Evolutionary conservation across 1,140 invertebrate genomes (phyloP), one percentile per base, ranked within the genome.

Genomic region (Calosoma granatense): DNA sequence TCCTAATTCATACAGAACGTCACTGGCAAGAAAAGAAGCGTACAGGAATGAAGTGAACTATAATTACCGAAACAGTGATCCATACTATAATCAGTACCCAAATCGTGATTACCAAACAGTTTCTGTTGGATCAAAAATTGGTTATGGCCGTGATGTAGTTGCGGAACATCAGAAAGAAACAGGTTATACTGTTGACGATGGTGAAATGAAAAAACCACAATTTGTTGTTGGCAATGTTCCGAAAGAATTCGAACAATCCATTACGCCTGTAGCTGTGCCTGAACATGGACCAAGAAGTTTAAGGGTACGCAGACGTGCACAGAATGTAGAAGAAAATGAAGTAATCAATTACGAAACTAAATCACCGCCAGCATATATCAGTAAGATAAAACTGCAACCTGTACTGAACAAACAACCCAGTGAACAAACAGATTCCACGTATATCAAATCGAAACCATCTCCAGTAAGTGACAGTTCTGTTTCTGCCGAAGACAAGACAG

Each of bases 171-270:
- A 64, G 47, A 65, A 68, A 36, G 67, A 70, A 47, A 61, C 60
- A 30, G 71, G 72, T 39, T 65, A 70, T 56, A 65, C 61, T 9
- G 60, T 63, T 55, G 57, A 55, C 22, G 66, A 62, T 39, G 60
- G 59, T 51, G 65, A 56, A 41, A 67, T 74, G 22, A 17, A 6
- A 47, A 47, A 47, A 47, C 60, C 64, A 17, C 73, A 77, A 63
- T 79, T 79, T 65, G 77, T 79, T 1, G 78, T 79, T n/a, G 78
- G 77, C 9, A 78, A 74, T 64, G 68, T 77, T 47, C 76, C 76
- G 12, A 76, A 78, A 63, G 76, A 78, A 59, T 59, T 76, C 39
- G 64, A 71, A 22, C 73, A 78, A 56, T 71, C 76, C 51, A 74
- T 71, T 43, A 81, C 78, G 9, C 78, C 79, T 1, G 75, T 73